These are phyloP conservation scores for Illadopsis cleaveri DNA, from an alignment of 2,113 vertebrate genomes.

Conservation along the genomic window DNA sequence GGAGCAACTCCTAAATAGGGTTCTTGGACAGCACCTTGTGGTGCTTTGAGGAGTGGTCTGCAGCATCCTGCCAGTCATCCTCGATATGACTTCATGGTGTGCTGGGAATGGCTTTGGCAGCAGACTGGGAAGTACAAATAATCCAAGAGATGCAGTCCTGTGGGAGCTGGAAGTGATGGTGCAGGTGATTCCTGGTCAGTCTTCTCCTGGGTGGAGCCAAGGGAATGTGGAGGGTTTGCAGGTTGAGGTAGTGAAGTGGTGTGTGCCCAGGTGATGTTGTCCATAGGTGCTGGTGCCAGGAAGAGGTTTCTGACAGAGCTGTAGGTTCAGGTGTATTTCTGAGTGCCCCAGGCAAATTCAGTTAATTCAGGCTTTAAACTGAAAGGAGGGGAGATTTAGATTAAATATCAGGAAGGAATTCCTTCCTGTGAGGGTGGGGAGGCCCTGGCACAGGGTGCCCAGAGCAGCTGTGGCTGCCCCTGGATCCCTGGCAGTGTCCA, in stretches of 20 bases:
- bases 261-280: neutral
- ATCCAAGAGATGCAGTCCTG: neutral
- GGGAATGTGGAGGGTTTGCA: neutral
- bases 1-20: neutral
- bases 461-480: neutral
- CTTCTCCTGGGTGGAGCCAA: neutral
- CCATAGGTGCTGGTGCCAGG: neutral
- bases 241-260: fast-evolving
- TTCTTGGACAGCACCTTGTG: neutral
- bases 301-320: neutral
- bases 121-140: neutral
- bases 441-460: neutral
- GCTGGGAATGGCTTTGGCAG: neutral
- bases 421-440: fast-evolving
- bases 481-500: neutral
- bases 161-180: neutral
- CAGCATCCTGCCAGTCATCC: neutral
- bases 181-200: neutral
- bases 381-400: neutral
- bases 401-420: neutral
- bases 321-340: neutral
- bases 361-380: neutral
- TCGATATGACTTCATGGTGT: fast-evolving
- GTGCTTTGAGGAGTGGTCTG: neutral
- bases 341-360: neutral